Evolutionary conservation across 2,888 invertebrate species (phyloP).

Genomic region (Parnassius apollo): DNA sequence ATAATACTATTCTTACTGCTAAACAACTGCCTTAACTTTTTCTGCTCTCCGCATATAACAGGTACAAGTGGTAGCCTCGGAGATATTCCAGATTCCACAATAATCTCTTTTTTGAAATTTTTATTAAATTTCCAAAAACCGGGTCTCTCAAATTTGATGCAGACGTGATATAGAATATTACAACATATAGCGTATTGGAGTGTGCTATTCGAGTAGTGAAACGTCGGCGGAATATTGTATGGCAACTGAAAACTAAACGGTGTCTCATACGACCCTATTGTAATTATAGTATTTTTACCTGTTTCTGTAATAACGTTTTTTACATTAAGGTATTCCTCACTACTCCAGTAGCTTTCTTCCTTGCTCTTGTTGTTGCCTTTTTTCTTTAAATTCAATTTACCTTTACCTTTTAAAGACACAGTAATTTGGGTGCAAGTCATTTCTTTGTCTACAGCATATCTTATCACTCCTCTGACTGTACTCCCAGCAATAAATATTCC

Average conservation of each 20-base stretch:
- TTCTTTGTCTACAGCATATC: conserved; percentile 34
- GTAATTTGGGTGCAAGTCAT: conserved; percentile 32
- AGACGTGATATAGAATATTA: conserved; percentile 35
- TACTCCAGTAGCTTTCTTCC: conserved; percentile 12
- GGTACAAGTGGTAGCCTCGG: conserved; percentile 32
- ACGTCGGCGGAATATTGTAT: conserved; percentile 33
- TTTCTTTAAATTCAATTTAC: conserved; percentile 14
- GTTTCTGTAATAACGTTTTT: conserved; percentile 22
- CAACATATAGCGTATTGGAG: conserved; percentile 27
- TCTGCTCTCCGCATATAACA: conserved; percentile 31
- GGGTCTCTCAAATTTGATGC: conserved; percentile 37
- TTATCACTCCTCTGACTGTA: conserved; percentile 33
- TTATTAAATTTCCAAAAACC: conserved; percentile 34
- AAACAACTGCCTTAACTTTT: conserved; percentile 33
- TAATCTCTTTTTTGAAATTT: conserved; percentile 36
- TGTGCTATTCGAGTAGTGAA: conserved; percentile 15
- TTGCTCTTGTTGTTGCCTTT: conserved; percentile 18
- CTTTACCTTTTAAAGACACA: conserved; percentile 35
- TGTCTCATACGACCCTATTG: conserved; percentile 31
- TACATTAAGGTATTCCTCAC: conserved; percentile 31
- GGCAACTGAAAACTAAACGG: conserved; percentile 37
- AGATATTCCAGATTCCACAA: conserved; percentile 31
- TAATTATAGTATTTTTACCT: conserved; percentile 1
- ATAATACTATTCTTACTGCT: conserved; percentile 31
- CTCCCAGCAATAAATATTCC: conserved; percentile 32